phyloP scores from a whole-genome alignment of 1,140 invertebrate genomes.

The Lucilia cuprina region DNA sequence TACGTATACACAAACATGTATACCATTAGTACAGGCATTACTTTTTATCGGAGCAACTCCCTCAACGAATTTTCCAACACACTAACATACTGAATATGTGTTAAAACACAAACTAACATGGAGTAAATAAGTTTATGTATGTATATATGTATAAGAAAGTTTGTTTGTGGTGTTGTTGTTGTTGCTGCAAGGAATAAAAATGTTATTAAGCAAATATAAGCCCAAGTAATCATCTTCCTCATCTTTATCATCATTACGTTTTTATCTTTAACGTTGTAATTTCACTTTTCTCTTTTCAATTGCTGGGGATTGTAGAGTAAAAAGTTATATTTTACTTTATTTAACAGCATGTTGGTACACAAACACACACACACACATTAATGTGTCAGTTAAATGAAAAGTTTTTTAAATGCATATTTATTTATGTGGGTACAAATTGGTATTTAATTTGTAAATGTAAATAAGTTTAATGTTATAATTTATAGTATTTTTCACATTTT shows the following conservation, averaged over 20 bases:
- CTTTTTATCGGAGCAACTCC: conserved; percentile 22
- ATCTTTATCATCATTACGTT: too few species aligned
- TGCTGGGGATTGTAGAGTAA: background rate
- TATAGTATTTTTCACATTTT: too few species aligned
- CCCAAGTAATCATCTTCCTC: background rate
- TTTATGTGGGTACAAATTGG: too few species aligned
- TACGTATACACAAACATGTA: too few species aligned
- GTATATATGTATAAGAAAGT: background rate
- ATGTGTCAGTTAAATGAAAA: too few species aligned
- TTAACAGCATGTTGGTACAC: too few species aligned
- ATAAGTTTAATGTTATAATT: too few species aligned
- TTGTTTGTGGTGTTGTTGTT: background rate
- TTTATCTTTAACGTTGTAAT: background rate
- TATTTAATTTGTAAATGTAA: too few species aligned
- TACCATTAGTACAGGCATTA: background rate
- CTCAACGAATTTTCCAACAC: background rate
- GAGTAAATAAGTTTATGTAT: background rate
- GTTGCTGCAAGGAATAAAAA: background rate
- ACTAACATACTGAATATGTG: background rate
- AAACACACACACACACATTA: too few species aligned
- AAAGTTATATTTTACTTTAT: too few species aligned
- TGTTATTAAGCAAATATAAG: conserved; percentile 25
- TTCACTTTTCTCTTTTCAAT: conserved; percentile 5
- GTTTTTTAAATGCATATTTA: too few species aligned
- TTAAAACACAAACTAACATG: too few species aligned